Evolutionary conservation across 2,888 invertebrate genomes (phyloP).

Genomic region (Lycocerus yunnanus): DNA sequence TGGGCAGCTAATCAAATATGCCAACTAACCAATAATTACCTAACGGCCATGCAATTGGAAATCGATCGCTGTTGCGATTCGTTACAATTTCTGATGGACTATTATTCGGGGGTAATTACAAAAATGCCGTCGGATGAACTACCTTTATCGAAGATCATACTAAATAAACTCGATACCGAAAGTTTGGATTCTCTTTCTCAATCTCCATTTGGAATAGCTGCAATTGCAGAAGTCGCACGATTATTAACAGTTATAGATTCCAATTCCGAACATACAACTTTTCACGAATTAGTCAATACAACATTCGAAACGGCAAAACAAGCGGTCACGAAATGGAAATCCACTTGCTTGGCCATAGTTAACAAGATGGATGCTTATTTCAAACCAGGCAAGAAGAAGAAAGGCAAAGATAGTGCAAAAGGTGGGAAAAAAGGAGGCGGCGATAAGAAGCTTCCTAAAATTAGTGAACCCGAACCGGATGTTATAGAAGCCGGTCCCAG

Average conservation of each 20-base stretch:
- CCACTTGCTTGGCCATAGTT: not conserved
- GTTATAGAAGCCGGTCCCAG: conserved; percentile 49
- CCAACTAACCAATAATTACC: conserved; percentile 61
- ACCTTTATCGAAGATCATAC: conserved; percentile 50
- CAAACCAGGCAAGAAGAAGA: conserved; percentile 39
- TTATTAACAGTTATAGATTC: conserved; percentile 8
- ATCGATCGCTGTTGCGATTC: conserved; percentile 60
- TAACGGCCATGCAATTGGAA: conserved; percentile 65
- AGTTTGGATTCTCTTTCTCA: not conserved
- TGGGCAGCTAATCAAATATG: conserved; percentile 64
- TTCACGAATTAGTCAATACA: conserved; percentile 26
- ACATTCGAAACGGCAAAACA: conserved; percentile 47
- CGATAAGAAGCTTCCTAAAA: conserved; percentile 21
- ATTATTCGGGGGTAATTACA: conserved; percentile 52
- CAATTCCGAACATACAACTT: conserved; percentile 17
- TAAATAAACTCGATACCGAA: not conserved
- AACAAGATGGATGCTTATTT: conserved; percentile 18
- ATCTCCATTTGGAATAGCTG: not conserved
- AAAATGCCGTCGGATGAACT: conserved; percentile 59
- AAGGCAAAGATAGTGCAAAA: conserved; percentile 4
- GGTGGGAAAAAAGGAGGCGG: conserved; percentile 6
- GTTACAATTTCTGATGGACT: conserved; percentile 55
- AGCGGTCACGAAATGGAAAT: conserved; percentile 45
- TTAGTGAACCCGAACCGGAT: conserved; percentile 32
- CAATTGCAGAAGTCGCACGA: not conserved